Conservation (phyloP, 2,888 invertebrate genomes). For the Papilio elwesi region DNA sequence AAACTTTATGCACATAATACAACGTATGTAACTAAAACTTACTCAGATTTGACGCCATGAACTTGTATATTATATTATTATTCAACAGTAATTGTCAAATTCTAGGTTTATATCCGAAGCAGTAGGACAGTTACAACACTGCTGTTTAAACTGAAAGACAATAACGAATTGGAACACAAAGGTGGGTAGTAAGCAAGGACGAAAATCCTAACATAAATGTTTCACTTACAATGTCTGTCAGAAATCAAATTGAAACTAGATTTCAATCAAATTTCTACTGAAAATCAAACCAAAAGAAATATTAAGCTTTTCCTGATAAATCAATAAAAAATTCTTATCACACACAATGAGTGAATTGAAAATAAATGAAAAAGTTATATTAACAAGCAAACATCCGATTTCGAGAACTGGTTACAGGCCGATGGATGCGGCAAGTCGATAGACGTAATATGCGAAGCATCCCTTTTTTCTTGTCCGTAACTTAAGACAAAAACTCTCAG, state of each 20-base stretch:
- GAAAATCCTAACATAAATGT: neutral
- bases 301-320: neutral
- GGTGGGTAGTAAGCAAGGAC: neutral
- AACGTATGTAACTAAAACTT: too few species aligned
- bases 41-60: too few species aligned
- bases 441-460: slow-evolving; percentile 65
- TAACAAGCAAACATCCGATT: slow-evolving; percentile 76
- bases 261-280: too few species aligned
- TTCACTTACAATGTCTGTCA: neutral
- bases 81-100: neutral
- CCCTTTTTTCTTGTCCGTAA: slow-evolving; percentile 61
- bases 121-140: neutral
- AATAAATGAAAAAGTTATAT: slow-evolving; percentile 64
- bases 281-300: neutral
- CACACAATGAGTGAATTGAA: neutral
- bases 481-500: slow-evolving; percentile 51
- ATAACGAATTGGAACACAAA: neutral
- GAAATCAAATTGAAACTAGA: neutral
- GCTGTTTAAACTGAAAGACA: neutral
- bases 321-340: neutral
- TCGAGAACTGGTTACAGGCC: slow-evolving; percentile 69
- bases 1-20: too few species aligned
- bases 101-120: neutral
- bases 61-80: too few species aligned
- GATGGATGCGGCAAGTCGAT: slow-evolving; percentile 63